Conservation (phyloP, 2,797 vertebrate genomes). For the Synanceia verrucosa region DNA sequence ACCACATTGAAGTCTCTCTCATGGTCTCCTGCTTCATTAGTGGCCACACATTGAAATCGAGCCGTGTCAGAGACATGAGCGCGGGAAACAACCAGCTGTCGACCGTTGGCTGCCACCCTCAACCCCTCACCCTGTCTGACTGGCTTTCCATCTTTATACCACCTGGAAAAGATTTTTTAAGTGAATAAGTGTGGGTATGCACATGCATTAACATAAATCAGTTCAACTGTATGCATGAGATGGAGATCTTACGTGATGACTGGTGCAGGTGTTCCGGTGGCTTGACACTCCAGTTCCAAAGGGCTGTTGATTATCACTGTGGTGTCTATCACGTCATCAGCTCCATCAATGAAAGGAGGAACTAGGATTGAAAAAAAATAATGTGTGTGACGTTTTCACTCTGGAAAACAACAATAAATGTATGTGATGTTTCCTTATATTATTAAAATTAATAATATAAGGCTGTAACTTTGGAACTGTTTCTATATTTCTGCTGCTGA, state of each 20-base stretch:
- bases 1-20: slow-evolving; percentile 89
- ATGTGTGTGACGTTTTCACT: background rate
- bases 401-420: background rate
- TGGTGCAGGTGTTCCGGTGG: slow-evolving; percentile 88
- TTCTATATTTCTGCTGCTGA: background rate
- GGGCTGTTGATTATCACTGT: slow-evolving; percentile 87
- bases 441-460: background rate
- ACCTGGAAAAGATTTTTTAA: slow-evolving; percentile 72
- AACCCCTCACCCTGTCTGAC: slow-evolving; percentile 82
- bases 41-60: slow-evolving; percentile 90
- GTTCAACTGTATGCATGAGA: background rate
- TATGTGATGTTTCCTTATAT: background rate
- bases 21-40: slow-evolving; percentile 89
- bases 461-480: background rate
- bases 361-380: slow-evolving; percentile 75
- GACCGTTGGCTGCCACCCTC: slow-evolving; percentile 83
- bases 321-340: slow-evolving; percentile 82
- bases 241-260: slow-evolving; percentile 85
- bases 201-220: background rate
- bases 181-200: background rate
- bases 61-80: slow-evolving; percentile 90
- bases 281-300: slow-evolving; percentile 91
- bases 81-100: slow-evolving; percentile 86
- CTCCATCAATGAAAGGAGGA: slow-evolving; percentile 88
- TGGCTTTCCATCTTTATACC: slow-evolving; percentile 88